A percentile compares a stretch with the other conserved stretches of the same genome.
Conservation (phyloP, 2,113 vertebrate species). For the Dicerorhinus sumatrensis region DNA sequence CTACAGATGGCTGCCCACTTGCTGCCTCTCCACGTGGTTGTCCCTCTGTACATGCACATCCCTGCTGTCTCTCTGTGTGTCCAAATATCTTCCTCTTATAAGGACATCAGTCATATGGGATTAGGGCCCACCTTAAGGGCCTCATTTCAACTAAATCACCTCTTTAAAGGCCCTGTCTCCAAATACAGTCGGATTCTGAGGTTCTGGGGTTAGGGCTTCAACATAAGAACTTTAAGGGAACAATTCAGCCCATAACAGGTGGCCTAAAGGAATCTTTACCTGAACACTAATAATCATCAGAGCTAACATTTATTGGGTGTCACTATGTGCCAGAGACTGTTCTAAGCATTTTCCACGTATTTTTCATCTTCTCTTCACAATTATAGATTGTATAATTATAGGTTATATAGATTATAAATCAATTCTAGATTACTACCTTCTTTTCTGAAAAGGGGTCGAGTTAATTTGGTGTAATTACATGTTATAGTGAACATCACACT, state of each 20-base stretch:
- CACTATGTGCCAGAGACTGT: not conserved
- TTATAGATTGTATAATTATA: not conserved
- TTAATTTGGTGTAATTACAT: not conserved
- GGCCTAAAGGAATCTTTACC: not conserved
- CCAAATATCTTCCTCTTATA: not conserved
- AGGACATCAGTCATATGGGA: not conserved
- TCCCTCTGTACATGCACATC: not conserved
- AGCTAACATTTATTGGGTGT: not conserved
- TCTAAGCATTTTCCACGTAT: not conserved
- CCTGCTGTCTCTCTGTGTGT: not conserved
- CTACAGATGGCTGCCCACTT: not conserved
- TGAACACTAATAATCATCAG: not conserved
- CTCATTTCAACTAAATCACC: not conserved
- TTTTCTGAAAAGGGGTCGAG: not conserved
- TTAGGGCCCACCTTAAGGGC: not conserved
- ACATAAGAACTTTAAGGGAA: not conserved
- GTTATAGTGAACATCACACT: not conserved
- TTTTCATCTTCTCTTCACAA: not conserved
- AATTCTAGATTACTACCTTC: not conserved
- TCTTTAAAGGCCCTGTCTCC: not conserved
- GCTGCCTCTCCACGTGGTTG: fast-evolving
- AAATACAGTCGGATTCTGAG: not conserved
- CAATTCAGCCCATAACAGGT: not conserved
- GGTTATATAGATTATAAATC: not conserved
- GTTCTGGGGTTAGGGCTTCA: not conserved